Conservation (phyloP, 2,888 invertebrate species). For the Tachina fera region DNA sequence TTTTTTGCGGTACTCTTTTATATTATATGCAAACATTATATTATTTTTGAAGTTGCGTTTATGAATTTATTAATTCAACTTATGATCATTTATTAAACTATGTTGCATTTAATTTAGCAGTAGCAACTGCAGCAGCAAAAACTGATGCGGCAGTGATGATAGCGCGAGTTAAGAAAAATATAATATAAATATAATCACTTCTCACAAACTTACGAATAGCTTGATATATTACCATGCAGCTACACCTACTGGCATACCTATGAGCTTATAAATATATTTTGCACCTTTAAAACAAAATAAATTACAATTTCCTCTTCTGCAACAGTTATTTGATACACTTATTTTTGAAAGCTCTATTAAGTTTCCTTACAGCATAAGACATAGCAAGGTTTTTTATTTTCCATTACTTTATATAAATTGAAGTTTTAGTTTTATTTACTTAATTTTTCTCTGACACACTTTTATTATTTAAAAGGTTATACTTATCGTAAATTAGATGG, state of each 20-base stretch:
- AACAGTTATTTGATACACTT: background rate
- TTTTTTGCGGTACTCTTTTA: background rate
- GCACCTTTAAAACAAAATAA: background rate
- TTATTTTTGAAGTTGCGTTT: conserved; percentile 14
- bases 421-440: background rate
- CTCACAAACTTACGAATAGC: conserved; percentile 55
- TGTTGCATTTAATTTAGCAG: background rate
- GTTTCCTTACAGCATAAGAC: conserved; percentile 27
- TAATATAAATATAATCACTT: conserved; percentile 31
- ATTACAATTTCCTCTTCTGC: background rate
- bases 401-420: conserved; percentile 13
- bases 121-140: background rate
- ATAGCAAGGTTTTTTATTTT: conserved; percentile 32
- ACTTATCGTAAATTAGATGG: conserved; percentile 4
- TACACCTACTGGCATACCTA: too few relatives aligned
- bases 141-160: conserved; percentile 18
- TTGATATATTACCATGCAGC: too few relatives aligned
- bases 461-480: conserved; percentile 39
- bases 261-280: too few relatives aligned
- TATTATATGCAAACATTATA: conserved; percentile 7
- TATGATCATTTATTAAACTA: too few relatives aligned
- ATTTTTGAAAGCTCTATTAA: conserved; percentile 1
- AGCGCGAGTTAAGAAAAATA: conserved; percentile 5
- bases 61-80: conserved; percentile 61
- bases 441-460: background rate